These are phyloP conservation scores for Marasmarcha lunaedactyla DNA, from an alignment of 2,888 invertebrate genomes.

Conservation along the genomic window DNA sequence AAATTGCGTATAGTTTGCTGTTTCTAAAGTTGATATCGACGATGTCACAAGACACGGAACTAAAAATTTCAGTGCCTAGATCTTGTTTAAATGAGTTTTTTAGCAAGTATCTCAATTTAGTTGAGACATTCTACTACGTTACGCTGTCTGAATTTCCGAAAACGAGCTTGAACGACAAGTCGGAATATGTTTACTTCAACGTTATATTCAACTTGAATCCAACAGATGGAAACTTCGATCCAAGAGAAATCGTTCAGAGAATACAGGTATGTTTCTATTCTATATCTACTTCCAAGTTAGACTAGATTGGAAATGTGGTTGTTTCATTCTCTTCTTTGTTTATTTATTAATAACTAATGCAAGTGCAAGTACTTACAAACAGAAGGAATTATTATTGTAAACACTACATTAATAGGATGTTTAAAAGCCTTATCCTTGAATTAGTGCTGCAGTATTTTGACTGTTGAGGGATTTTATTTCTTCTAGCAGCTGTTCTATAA, in stretches of 20 bases:
- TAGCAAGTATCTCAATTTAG: constrained; percentile 55
- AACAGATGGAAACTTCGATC: constrained; percentile 48
- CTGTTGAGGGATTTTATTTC: too few species aligned
- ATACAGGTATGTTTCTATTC: constrained; percentile 55
- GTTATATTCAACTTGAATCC: constrained; percentile 55
- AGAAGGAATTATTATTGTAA: too few species aligned
- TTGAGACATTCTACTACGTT: constrained; percentile 65
- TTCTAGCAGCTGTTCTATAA: too few species aligned
- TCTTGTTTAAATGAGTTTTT: constrained; percentile 52
- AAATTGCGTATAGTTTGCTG: too few species aligned
- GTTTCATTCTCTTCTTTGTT: too few species aligned
- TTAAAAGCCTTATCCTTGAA: too few species aligned
- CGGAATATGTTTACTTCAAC: constrained; percentile 52
- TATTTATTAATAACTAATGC: too few species aligned
- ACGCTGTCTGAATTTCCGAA: constrained; percentile 53
- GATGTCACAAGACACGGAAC: constrained; percentile 56
- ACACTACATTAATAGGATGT: too few species aligned
- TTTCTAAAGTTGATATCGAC: background rate
- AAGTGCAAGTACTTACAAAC: too few species aligned
- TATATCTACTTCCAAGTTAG: too few species aligned
- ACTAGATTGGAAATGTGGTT: too few species aligned
- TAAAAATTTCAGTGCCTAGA: constrained; percentile 53
- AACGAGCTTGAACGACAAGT: constrained; percentile 35
- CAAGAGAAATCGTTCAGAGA: constrained; percentile 43
- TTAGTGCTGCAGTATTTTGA: too few species aligned